Conservation (phyloP, 2,797 vertebrate genomes). For the Cheirogaleus major region DNA sequence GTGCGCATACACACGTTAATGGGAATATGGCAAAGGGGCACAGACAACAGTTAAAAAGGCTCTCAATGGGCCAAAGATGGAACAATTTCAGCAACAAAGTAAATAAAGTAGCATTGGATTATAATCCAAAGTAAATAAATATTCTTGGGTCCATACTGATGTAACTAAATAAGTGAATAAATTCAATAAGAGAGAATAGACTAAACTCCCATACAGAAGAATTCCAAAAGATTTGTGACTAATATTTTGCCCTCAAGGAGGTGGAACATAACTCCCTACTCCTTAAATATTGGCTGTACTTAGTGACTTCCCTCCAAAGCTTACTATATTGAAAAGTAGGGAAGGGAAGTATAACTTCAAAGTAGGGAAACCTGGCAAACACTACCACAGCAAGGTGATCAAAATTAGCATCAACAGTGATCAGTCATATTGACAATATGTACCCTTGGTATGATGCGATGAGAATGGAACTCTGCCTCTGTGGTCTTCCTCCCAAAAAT, state of each 20-base stretch:
- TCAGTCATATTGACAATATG: neutral
- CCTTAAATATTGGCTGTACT: neutral
- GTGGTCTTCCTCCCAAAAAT: neutral
- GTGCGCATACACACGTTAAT: neutral
- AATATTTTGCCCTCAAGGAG: neutral
- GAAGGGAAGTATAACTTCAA: too few relatives aligned
- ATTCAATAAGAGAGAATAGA: neutral
- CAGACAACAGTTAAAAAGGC: neutral
- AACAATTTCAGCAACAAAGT: neutral
- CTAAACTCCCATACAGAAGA: neutral
- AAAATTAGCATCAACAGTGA: neutral
- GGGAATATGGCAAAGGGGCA: neutral
- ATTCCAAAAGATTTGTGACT: neutral
- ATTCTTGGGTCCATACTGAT: neutral
- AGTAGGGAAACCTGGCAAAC: neutral
- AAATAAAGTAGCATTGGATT: neutral
- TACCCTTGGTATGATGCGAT: neutral
- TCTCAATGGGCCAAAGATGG: neutral
- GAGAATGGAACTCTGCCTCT: neutral
- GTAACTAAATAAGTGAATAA: neutral
- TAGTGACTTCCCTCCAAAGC: neutral
- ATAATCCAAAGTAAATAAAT: neutral
- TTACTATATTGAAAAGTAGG: neutral
- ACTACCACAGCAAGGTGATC: neutral
- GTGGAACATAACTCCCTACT: neutral